Percentiles rank a stretch among this genome's conserved stretches.
Evolutionary conservation across 2,888 invertebrate genomes (phyloP).

Genomic region (Dryomyza anilis): DNA sequence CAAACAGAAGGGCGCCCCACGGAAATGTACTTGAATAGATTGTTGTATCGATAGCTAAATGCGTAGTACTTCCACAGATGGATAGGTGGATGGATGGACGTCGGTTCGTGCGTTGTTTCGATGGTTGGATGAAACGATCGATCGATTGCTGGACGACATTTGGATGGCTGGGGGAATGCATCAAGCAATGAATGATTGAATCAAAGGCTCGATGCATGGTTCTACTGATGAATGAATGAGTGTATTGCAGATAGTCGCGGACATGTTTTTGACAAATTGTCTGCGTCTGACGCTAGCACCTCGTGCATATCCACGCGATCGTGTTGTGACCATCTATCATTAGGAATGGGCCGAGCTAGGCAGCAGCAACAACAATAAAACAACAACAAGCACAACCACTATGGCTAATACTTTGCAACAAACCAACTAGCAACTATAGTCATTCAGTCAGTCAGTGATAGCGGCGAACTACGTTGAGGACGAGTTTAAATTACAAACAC

Average conservation of each 20-base stretch:
- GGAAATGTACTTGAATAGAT: not conserved
- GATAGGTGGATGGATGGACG: not conserved
- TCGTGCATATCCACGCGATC: conserved; percentile 18
- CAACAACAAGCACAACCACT: not conserved
- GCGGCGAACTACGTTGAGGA: conserved; percentile 13
- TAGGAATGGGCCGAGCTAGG: not conserved
- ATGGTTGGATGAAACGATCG: not conserved
- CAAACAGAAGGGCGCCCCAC: not conserved
- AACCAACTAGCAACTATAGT: not conserved
- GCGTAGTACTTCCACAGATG: not conserved
- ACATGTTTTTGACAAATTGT: too few relatives aligned
- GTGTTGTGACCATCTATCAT: conserved; percentile 17
- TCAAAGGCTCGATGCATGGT: too few relatives aligned
- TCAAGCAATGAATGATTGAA: not conserved
- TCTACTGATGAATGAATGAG: not conserved
- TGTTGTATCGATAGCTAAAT: not conserved
- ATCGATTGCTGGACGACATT: not conserved
- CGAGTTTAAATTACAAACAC: conserved; percentile 20
- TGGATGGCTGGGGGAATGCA: not conserved
- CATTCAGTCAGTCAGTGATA: not conserved
- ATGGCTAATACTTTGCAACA: not conserved
- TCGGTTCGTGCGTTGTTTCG: not conserved
- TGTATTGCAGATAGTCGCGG: not conserved
- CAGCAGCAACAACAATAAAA: not conserved
- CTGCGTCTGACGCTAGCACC: conserved; percentile 28